Base-by-base conservation (phyloP, 2,888 invertebrate genomes). In the Brenthis ino region DNA sequence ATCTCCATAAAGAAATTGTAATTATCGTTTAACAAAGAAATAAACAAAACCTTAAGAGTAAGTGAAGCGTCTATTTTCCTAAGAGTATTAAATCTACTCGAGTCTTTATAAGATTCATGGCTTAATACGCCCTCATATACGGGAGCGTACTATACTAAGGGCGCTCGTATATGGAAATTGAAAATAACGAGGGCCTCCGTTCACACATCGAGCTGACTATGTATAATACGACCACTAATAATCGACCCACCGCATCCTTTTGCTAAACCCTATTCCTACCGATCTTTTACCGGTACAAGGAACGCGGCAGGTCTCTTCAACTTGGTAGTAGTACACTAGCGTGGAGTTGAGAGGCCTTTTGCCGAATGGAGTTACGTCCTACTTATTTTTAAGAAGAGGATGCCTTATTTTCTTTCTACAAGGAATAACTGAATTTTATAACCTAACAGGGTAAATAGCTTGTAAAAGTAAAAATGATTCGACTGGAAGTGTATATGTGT, bases 111-210 rank as follows among this genome's bases (percentile, higher is more conserved):
- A 89, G 90, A 90, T 89, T 91, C 90, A 90, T 87, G 84, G 85
- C 85, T 88, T 92, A 88, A 89, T 91, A 89, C 88, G 88, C 86
- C 85, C 85, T 86, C 86, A 85, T 85, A 86, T 83, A 86, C 85
- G 85, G 87, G 87, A 86, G 86, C 82, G 84, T 87, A 72, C 70
- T 70, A 86, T 81, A 88, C 85, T 82, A 83, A 87, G 88, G 85
- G 86, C 83, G 89, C 85, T 87, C 86, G 88, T 88, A 89, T 90
- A 90, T 90, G 91, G 90, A 92, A 92, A 93, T 93, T 91, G 91
- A 91, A 92, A 93, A 92, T 93, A 92, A 92, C 90, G 92, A 92
- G 90, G 85, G 83, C 86, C 86, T 83, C 85, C 86, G 89, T 90
- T 91, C 91, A 86, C 88, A 88, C 86, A 88, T 89, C 87, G 86